phyloP scores from a whole-genome alignment of 2,888 invertebrate species.

The Rhagophthalmus giganteus region DNA sequence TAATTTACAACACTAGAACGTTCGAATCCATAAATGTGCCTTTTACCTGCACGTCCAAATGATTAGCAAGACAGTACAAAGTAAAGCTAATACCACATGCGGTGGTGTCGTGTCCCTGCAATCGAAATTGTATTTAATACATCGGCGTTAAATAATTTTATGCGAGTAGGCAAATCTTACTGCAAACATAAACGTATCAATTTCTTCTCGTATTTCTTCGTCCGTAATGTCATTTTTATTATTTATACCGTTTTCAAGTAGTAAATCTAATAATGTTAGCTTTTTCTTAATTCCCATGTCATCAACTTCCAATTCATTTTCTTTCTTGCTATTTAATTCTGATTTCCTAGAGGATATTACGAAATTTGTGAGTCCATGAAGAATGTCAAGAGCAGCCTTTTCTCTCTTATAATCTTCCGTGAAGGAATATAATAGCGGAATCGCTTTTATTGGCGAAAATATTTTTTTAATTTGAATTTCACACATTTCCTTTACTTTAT shows the following conservation, averaged over 20 bases:
- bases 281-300: constrained; percentile 62
- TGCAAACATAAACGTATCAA: constrained; percentile 76
- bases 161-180: too few species aligned
- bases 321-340: constrained; percentile 39
- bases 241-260: constrained; percentile 59
- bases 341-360: constrained; percentile 58
- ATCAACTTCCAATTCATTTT: neutral
- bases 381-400: constrained; percentile 53
- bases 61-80: constrained; percentile 53
- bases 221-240: constrained; percentile 63
- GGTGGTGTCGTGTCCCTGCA: constrained; percentile 60
- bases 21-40: constrained; percentile 51
- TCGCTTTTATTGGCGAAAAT: neutral
- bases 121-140: too few species aligned
- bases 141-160: too few species aligned
- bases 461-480: constrained; percentile 39
- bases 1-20: too few species aligned
- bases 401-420: constrained; percentile 63
- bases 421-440: constrained; percentile 58
- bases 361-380: constrained; percentile 60
- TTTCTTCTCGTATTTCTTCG: constrained; percentile 67
- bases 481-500: constrained; percentile 64
- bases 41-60: constrained; percentile 53
- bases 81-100: constrained; percentile 55
- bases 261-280: constrained; percentile 68